These are phyloP conservation scores for Poeciliopsis gracilis DNA, from an alignment of 2,797 vertebrate genomes.

Conservation along the genomic window DNA sequence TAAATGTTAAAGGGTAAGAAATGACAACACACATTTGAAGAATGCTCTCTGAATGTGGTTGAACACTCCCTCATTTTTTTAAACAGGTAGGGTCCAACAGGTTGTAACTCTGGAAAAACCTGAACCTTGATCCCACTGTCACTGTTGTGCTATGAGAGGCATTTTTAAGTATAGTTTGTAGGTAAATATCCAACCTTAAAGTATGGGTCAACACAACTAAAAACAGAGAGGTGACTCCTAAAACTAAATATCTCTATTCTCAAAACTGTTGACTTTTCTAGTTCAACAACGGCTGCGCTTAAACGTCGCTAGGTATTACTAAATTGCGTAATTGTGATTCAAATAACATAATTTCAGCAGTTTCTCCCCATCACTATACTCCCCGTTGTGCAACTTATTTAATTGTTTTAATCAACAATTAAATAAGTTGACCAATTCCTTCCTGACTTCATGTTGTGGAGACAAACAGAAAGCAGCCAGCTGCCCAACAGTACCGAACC, in stretches of 20 bases:
- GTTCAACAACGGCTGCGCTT: not conserved
- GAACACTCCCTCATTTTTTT: not conserved
- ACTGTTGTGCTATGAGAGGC: not conserved
- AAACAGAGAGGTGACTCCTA: not conserved
- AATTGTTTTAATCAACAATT: not conserved
- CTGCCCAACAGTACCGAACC: constrained; percentile 37
- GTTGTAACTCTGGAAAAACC: constrained; percentile 7
- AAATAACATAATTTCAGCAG: not conserved
- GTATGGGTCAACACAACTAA: not conserved
- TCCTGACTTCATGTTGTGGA: constrained; percentile 31
- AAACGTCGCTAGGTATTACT: not conserved
- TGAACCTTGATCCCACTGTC: not conserved
- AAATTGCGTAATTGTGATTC: not conserved
- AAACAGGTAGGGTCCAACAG: not conserved
- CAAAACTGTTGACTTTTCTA: not conserved
- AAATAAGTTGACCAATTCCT: constrained; percentile 12
- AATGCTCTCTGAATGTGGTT: constrained; percentile 5
- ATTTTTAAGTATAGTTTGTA: not conserved
- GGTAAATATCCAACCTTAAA: not conserved
- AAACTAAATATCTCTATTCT: not conserved
- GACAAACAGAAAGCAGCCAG: constrained; percentile 38
- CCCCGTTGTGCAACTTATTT: not conserved
- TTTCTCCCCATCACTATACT: not conserved
- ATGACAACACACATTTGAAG: constrained; percentile 6
- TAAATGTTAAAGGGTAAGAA: constrained; percentile 1